These are phyloP conservation scores for Champsocephalus gunnari DNA, from an alignment of 2,797 vertebrate species.

Conservation along the genomic window DNA sequence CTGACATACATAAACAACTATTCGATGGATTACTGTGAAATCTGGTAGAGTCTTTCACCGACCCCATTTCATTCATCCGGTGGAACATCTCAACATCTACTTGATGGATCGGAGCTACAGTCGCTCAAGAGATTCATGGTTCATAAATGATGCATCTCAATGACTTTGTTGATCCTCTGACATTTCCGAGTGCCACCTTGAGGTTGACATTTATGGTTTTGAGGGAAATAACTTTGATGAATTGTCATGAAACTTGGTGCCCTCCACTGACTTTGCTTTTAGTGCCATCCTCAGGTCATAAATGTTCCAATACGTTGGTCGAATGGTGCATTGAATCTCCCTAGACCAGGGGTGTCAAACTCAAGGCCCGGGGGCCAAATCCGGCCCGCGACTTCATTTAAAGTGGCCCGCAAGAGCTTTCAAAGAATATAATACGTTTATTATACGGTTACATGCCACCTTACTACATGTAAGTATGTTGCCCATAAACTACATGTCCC, in stretches of 20 bases:
- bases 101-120: neutral
- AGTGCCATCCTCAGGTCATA: neutral
- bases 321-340: no score
- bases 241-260: neutral
- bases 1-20: neutral
- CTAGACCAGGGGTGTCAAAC: no score
- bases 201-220: neutral
- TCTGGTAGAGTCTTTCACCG: neutral
- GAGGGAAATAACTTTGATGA: neutral
- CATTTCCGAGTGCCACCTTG: neutral
- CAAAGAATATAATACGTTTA: no score
- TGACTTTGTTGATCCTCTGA: neutral
- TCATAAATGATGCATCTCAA: neutral
- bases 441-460: no score
- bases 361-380: no score
- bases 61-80: neutral
- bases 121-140: neutral
- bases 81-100: conserved; percentile 7
- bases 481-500: no score
- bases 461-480: no score
- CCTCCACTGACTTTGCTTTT: neutral
- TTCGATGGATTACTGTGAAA: neutral
- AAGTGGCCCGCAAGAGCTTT: no score
- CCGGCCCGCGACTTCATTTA: no score
- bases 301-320: neutral